Conservation (phyloP, 2,113 vertebrate species). For the Octodon degus region DNA sequence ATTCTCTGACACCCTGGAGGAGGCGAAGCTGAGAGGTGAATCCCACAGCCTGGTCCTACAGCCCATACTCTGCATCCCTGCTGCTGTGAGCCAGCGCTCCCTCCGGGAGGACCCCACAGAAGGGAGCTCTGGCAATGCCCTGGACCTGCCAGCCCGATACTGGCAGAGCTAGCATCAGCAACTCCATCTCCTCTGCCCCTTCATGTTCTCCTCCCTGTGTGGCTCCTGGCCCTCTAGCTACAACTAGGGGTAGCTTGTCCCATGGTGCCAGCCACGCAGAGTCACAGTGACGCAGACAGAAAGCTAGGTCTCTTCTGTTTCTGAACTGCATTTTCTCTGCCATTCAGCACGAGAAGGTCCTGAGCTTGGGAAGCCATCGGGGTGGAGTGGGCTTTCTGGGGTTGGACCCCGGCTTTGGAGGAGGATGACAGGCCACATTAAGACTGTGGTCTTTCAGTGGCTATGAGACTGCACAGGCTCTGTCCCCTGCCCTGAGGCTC, state of each 20-base stretch:
- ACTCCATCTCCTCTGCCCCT: background rate
- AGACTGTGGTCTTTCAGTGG: background rate
- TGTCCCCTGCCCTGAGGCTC: background rate
- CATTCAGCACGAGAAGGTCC: background rate
- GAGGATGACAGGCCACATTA: background rate
- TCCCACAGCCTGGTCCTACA: background rate
- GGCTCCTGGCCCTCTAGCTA: background rate
- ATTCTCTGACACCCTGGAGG: background rate
- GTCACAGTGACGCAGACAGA: background rate
- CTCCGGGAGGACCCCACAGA: background rate
- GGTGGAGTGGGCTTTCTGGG: background rate
- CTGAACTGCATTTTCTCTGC: background rate
- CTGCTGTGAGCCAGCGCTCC: too few relatives aligned
- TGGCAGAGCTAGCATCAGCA: background rate
- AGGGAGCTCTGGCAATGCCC: background rate
- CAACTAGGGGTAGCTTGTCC: background rate
- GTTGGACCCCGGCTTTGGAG: background rate
- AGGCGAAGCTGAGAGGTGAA: background rate
- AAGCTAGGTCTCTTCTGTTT: background rate
- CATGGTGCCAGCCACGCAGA: background rate
- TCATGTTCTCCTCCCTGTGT: background rate
- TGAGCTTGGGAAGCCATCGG: background rate
- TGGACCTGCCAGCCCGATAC: background rate
- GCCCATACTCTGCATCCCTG: background rate
- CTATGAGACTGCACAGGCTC: background rate